These are phyloP conservation scores for Poeciliopsis occidentalis DNA, from an alignment of 2,113 vertebrate species.

Conservation along the genomic window DNA sequence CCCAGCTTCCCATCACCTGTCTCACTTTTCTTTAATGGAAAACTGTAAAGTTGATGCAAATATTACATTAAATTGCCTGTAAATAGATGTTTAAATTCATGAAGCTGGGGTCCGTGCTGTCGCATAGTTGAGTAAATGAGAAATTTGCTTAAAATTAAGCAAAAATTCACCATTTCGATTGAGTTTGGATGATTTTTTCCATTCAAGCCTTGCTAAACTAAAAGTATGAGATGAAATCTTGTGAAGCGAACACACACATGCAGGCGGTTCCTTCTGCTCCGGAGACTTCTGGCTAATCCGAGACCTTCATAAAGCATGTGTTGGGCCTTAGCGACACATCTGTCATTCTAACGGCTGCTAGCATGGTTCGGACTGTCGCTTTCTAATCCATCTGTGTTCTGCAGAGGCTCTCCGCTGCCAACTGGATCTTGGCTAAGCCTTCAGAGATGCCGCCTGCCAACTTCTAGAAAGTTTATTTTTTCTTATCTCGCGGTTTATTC, in stretches of 20 bases:
- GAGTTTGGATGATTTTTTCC: conserved; percentile 20
- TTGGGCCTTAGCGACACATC: conserved; percentile 68
- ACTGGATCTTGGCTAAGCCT: conserved; percentile 69
- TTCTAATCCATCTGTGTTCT: conserved; percentile 75
- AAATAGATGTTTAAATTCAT: conserved; percentile 26
- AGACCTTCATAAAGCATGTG: conserved; percentile 73
- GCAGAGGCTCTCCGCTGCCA: conserved; percentile 63
- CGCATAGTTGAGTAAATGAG: conserved; percentile 28
- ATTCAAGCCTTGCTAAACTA: conserved; percentile 18
- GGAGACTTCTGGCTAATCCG: conserved; percentile 66
- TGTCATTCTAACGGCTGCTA: conserved; percentile 69
- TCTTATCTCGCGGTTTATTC: conserved; percentile 51
- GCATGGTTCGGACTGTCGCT: conserved; percentile 52
- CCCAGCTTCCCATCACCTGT: conserved; percentile 1
- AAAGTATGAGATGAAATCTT: conserved; percentile 35
- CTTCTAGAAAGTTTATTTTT: conserved; percentile 53
- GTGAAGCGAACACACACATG: conserved; percentile 7
- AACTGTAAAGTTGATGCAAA: conserved; percentile 52
- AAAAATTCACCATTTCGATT: conserved; percentile 16
- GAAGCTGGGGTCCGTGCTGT: not conserved
- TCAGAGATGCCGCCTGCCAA: conserved; percentile 63
- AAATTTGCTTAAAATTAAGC: conserved; percentile 11
- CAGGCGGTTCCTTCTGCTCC: conserved; percentile 25
- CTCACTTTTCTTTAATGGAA: conserved; percentile 38
- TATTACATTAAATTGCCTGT: conserved; percentile 60